A percentile compares a stretch with the other conserved stretches of the same genome.
phyloP scores from a whole-genome alignment of 2,797 vertebrate genomes.

The Eupleurogrammus muticus region DNA sequence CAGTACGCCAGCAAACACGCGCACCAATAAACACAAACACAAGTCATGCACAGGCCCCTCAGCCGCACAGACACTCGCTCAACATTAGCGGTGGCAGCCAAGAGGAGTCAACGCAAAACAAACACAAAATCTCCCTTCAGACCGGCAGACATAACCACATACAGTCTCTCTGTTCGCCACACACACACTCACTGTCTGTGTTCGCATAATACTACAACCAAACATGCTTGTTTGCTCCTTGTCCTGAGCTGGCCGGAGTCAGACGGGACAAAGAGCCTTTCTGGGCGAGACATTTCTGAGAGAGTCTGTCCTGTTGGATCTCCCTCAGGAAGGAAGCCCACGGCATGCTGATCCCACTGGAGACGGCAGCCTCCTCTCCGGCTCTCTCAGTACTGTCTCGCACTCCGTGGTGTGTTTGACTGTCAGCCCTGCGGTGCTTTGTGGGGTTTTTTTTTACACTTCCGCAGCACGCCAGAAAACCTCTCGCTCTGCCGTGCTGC shows the following conservation, averaged over 20 bases:
- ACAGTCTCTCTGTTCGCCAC: conserved; percentile 24
- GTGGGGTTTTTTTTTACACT: conserved; percentile 45
- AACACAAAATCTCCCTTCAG: conserved; percentile 47
- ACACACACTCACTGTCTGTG: conserved; percentile 47
- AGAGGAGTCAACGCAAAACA: conserved; percentile 16
- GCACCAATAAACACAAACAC: conserved; percentile 13
- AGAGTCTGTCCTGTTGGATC: conserved; percentile 60
- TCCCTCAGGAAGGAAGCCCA: conserved; percentile 71
- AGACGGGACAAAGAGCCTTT: conserved; percentile 73
- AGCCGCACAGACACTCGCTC: conserved; percentile 39
- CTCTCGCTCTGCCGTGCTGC: conserved; percentile 58
- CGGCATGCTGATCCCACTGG: conserved; percentile 65
- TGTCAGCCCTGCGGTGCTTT: conserved; percentile 11
- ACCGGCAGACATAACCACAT: conserved; percentile 43
- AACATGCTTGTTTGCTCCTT: conserved; percentile 69
- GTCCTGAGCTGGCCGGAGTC: conserved; percentile 58
- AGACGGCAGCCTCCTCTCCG: conserved; percentile 51
- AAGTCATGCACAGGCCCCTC: not conserved
- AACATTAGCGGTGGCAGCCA: conserved; percentile 33
- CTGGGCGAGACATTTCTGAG: conserved; percentile 69
- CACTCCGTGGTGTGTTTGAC: conserved; percentile 12
- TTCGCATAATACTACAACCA: conserved; percentile 58
- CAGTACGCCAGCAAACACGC: conserved; percentile 29
- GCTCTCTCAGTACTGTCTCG: conserved; percentile 64
- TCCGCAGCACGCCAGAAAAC: conserved; percentile 61